Percentiles rank a stretch among this genome's conserved stretches.
Evolutionary conservation across 2,113 vertebrate species (phyloP).

Genomic region (Eira barbara): DNA sequence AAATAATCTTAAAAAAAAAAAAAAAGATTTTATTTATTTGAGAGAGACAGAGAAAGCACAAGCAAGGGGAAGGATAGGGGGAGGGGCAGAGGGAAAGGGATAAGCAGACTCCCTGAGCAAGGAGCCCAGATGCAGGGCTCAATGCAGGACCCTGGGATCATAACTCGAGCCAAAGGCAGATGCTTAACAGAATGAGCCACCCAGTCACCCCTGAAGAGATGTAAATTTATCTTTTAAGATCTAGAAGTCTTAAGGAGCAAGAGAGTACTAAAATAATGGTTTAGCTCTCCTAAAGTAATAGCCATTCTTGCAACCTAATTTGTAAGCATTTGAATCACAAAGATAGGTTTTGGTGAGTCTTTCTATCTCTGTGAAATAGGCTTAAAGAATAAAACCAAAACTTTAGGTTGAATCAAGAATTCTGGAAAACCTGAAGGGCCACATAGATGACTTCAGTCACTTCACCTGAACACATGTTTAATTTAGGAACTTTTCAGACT

Average conservation of each 20-base stretch:
- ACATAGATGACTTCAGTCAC: not conserved
- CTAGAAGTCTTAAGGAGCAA: not conserved
- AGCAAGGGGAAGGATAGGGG: not conserved
- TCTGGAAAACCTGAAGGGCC: not conserved
- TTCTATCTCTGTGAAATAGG: not conserved
- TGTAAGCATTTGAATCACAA: not conserved
- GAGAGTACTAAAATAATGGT: not conserved
- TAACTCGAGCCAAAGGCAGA: not conserved
- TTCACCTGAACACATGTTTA: not conserved
- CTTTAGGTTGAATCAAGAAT: not conserved
- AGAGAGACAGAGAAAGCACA: not conserved
- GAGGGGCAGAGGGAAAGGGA: not conserved
- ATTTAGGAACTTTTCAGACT: not conserved
- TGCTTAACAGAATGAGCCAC: not conserved
- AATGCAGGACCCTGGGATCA: not conserved
- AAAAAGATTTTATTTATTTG: not conserved
- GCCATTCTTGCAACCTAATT: not conserved
- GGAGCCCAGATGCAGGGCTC: not conserved
- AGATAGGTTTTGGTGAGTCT: not conserved
- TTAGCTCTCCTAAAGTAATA: not conserved
- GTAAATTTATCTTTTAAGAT: not conserved
- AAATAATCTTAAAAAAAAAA: not conserved
- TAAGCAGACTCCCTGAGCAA: not conserved
- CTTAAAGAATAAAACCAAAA: not conserved
- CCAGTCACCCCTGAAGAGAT: not conserved